These are phyloP conservation scores for Heteromormyrus szaboi DNA, from an alignment of 2,797 vertebrate genomes.

Conservation along the genomic window DNA sequence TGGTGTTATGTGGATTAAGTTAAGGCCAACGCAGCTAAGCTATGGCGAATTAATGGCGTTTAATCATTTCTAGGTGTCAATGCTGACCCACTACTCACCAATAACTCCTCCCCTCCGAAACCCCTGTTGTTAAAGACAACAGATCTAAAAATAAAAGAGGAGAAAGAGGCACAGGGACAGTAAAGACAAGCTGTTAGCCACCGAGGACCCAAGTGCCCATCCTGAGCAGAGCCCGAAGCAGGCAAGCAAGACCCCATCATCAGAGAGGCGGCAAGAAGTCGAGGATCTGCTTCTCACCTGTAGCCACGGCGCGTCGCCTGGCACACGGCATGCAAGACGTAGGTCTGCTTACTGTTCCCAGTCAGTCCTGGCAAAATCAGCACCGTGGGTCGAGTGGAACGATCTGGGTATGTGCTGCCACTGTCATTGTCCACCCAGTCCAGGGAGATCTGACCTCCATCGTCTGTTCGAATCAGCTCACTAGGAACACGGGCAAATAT, in stretches of 20 bases:
- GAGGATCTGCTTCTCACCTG: constrained; percentile 48
- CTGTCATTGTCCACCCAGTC: constrained; percentile 65
- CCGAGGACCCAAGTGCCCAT: not conserved
- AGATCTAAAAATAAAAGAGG: constrained; percentile 51
- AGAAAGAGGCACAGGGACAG: constrained; percentile 1
- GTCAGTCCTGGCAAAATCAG: constrained; percentile 74
- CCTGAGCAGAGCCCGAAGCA: not conserved
- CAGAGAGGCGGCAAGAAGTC: not conserved
- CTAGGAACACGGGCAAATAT: constrained; percentile 39
- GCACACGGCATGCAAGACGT: constrained; percentile 61
- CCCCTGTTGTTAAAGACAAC: constrained; percentile 77
- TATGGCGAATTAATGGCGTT: not conserved
- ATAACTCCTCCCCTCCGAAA: constrained; percentile 66
- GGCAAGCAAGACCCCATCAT: not conserved
- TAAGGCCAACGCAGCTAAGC: not conserved
- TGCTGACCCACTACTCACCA: constrained; percentile 54
- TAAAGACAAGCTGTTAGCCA: not conserved
- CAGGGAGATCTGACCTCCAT: constrained; percentile 74
- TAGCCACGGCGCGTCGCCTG: constrained; percentile 62
- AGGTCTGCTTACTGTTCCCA: constrained; percentile 67
- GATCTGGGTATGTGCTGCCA: constrained; percentile 46
- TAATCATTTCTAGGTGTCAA: not conserved
- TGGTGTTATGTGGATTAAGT: not conserved
- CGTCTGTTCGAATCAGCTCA: constrained; percentile 62
- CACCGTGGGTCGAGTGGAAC: constrained; percentile 59